phyloP scores from a whole-genome alignment of 2,888 invertebrate genomes.

The Ophion ellenae region DNA sequence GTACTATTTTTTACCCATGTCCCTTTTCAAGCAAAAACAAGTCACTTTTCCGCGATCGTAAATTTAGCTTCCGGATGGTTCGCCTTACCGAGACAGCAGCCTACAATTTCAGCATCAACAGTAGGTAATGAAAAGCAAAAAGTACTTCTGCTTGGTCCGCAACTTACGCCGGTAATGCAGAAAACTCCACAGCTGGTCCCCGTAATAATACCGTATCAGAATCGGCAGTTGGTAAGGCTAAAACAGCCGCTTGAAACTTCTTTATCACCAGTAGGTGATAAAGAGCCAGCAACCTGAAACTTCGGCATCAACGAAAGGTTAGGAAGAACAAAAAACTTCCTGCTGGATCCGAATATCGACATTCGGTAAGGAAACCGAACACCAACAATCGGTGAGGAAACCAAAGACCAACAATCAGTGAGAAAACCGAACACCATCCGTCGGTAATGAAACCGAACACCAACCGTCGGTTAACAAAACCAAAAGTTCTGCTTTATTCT shows the following conservation, averaged over 20 bases:
- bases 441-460: no score
- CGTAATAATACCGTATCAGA: no score
- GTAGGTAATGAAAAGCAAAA: not conserved
- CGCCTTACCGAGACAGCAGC: not conserved
- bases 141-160: not conserved
- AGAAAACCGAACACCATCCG: no score
- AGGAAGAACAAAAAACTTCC: not conserved
- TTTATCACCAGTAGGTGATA: not conserved
- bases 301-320: not conserved
- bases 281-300: not conserved
- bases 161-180: not conserved
- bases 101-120: not conserved
- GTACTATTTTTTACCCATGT: not conserved
- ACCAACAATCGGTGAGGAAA: not conserved
- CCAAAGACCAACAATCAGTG: not conserved
- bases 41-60: not conserved
- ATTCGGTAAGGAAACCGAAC: not conserved
- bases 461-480: not conserved
- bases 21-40: not conserved
- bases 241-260: no score
- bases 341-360: not conserved
- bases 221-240: not conserved
- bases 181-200: not conserved
- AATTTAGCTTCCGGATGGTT: not conserved
- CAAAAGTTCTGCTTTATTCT: not conserved